Evolutionary conservation across 2,797 vertebrate species (phyloP), one percentile per base, ranked within the genome.

Genomic region (Pempheris klunzingeri): DNA sequence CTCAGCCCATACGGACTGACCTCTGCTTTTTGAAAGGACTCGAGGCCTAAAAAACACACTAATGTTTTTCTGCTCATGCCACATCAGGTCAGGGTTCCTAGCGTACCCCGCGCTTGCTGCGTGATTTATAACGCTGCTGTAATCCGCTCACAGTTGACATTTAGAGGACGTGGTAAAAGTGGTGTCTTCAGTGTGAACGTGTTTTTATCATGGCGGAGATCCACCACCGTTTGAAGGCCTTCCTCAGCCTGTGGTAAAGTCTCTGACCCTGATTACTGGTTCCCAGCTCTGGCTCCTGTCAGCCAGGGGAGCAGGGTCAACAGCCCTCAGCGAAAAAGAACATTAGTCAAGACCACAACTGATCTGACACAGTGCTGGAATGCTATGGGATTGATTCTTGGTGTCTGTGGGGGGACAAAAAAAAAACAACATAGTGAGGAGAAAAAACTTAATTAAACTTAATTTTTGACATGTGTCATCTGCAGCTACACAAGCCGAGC

Each of bases 21-120:
- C 94, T 90, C 87, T 90, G 84, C 87, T 86, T 94, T n/a, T 92
- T 93, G 84, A 92, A 94, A 91, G 64, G 79, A 90, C 83, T 85
- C 36, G 3, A 62, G 78, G 62, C 87, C 86, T 88, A 71, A 85
- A 90, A 85, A 88, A 87, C 72, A 80, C 80, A 79, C 80, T 82
- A 80, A 78, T 84, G 80, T 84, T 86, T 78, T 86, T 84, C 82
- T 39, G 73, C 80, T 89, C 77, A 59, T 79, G 84, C 87, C 80
- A 71, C 84, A 88, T 87, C 82, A 80, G 82, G 82, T 44, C 68
- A 85, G 79, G 78, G 88, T 89, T 89, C 88, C 88, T 77, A 46
- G 50, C 54, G 80, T 85, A 82, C 74, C 70, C 80, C 44, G 77
- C 44, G 77, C 79, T 89, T 82, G 82, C 87, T 75, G 64, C 41